Base-by-base conservation (phyloP, 2,797 vertebrate species). In the Hephaestus fuliginosus region DNA sequence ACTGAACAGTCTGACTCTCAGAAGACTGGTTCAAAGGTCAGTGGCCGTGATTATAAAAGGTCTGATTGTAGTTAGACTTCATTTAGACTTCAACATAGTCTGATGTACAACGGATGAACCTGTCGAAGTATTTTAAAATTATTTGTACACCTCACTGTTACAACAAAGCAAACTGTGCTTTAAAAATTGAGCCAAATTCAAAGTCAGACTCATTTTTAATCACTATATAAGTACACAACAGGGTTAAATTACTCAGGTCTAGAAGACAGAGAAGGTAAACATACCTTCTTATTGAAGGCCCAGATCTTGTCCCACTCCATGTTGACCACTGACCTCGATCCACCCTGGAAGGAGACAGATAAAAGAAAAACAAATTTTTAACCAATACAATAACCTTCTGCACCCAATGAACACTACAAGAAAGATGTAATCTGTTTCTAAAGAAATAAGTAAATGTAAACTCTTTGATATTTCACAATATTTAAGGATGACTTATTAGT, bases 261-360 rank as follows among this genome's bases (percentile, higher is more conserved):
- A 8, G 1, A 36, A 30, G 14, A 53, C 1, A 68, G 43, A 48
- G 7, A n/a, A 52, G 22, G 28, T 81, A 81, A 52, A 36, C 3
- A 14, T 96, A 99, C 98, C 98, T 99, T 99, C 93, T 99, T 99
- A 89, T 99, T 99, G 89, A 99, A 99, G 1, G 98, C 94, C 98
- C 98, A 99, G 91, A 99, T 98, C 95, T 99, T 99, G 95, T 99
- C 98, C 98, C 98, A 99, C 83, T 99, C 98, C 98, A 99, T 99
- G 93, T 99, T 99, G 77, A 99, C 98, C 0, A 99, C 97, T 49
- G 98, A 99, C 74, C 97, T 95, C 25, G 98, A 99, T 18, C 98
- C 98, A 61, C 98, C 98, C 98, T 99, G 75, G 14, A 77, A 63
- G 72, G 3, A 75, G 30, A 1, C 30, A 4, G 17, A 71, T 30